Conservation (phyloP, 2,888 invertebrate species). For the Uropetala carovei region DNA sequence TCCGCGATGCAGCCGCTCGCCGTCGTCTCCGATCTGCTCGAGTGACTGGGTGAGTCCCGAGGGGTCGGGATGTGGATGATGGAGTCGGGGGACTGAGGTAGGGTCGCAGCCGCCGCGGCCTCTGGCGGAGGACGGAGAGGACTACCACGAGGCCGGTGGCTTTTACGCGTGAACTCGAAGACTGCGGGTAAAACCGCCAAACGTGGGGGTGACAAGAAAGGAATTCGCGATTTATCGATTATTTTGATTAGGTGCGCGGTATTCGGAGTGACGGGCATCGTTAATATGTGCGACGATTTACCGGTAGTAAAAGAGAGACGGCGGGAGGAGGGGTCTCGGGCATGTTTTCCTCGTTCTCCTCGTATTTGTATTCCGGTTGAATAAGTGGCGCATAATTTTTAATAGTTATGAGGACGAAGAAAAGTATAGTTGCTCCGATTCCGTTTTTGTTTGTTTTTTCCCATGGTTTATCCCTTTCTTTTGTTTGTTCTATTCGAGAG, state of each 20-base stretch:
- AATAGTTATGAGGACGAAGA: background rate
- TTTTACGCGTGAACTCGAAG: background rate
- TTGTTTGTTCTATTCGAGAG: no score
- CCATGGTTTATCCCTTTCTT: background rate
- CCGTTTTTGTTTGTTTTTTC: background rate
- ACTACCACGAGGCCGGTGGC: background rate
- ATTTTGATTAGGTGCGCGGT: background rate
- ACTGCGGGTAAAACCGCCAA: background rate
- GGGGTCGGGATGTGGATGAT: background rate
- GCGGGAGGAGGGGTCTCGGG: background rate
- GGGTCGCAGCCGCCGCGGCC: background rate
- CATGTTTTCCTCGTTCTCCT: background rate
- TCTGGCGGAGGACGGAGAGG: background rate
- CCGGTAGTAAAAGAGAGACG: no score
- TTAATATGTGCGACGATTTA: no score
- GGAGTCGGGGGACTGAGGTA: background rate
- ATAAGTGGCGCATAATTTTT: background rate
- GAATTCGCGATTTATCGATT: slow-evolving; percentile 13
- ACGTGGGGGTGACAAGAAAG: background rate
- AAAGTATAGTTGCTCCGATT: background rate
- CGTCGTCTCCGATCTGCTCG: slow-evolving; percentile 28
- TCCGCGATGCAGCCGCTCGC: slow-evolving; percentile 32
- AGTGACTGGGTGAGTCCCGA: slow-evolving; percentile 9
- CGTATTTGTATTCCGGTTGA: background rate
- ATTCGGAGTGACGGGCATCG: background rate